These are phyloP conservation scores for Zelostemma sp. DNA, from an alignment of 1,140 invertebrate species.

Conservation along the genomic window DNA sequence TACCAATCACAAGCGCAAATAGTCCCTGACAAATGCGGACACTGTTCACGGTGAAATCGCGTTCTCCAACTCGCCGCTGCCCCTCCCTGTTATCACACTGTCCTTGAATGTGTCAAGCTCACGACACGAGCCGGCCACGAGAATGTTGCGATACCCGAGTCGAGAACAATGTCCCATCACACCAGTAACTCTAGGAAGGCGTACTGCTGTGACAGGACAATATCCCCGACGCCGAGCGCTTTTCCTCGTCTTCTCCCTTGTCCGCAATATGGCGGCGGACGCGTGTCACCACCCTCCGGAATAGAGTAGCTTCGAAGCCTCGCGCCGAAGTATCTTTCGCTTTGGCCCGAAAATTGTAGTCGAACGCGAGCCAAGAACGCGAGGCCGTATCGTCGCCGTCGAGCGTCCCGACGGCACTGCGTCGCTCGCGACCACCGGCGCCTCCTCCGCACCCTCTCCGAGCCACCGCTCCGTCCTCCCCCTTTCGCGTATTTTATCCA, in stretches of 20 bases:
- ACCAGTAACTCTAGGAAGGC: constrained; percentile 81
- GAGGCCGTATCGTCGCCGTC: constrained; percentile 53
- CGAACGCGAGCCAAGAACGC: too few relatives aligned
- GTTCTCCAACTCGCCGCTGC: background rate
- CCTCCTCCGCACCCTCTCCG: constrained; percentile 62
- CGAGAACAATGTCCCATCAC: constrained; percentile 86
- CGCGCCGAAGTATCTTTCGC: too few relatives aligned
- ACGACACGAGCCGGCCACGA: too few relatives aligned
- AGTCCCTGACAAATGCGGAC: constrained; percentile 12
- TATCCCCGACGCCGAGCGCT: constrained; percentile 79
- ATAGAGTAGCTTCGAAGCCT: too few relatives aligned
- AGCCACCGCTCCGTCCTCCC: constrained; percentile 34
- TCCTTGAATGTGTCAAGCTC: too few relatives aligned
- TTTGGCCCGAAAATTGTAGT: too few relatives aligned
- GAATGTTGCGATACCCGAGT: constrained; percentile 54
- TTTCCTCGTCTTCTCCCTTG: constrained; percentile 45
- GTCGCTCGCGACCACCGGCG: constrained; percentile 62
- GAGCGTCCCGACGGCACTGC: constrained; percentile 69
- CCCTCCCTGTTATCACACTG: background rate
- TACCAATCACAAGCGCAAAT: constrained; percentile 38
- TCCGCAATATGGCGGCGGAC: constrained; percentile 36
- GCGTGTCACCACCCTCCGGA: background rate
- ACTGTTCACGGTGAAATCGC: constrained; percentile 19
- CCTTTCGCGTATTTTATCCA: constrained; percentile 23
- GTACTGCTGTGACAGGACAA: constrained; percentile 97